Conservation (phyloP, 2,797 vertebrate genomes). For the Notolabrus celidotus region DNA sequence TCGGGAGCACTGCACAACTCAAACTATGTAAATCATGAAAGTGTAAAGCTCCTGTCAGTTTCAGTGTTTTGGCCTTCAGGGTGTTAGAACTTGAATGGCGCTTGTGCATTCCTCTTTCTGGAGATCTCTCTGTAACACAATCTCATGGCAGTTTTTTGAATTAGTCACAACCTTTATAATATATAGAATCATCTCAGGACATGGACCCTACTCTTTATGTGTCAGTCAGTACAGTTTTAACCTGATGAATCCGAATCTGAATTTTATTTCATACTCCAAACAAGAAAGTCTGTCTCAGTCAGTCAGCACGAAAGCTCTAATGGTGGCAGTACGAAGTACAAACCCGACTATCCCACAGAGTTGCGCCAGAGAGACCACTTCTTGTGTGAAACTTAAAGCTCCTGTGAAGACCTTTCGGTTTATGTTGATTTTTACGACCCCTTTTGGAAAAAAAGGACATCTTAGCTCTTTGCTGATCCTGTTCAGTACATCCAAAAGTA, state of each 20-base stretch:
- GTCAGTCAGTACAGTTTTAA: neutral
- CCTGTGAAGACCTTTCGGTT: too few species aligned
- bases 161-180: neutral
- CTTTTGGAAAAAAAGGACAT: too few species aligned
- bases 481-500: too few species aligned
- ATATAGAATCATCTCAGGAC: neutral
- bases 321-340: too few species aligned
- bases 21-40: constrained; percentile 57
- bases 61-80: constrained; percentile 28
- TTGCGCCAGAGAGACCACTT: neutral
- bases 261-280: neutral
- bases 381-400: neutral
- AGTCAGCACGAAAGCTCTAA: neutral
- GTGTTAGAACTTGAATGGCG: constrained; percentile 41
- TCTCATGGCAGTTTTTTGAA: neutral
- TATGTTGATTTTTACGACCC: too few species aligned
- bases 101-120: constrained; percentile 18
- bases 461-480: too few species aligned
- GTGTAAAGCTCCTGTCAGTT: constrained; percentile 42
- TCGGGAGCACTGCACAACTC: constrained; percentile 24
- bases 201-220: neutral
- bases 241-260: neutral
- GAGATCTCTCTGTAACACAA: constrained; percentile 20
- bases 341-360: too few species aligned
- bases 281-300: neutral